Percentiles rank a stretch among this genome's conserved stretches.
Evolutionary conservation across 2,888 invertebrate species (phyloP).

Genomic region (Scrobipalpa atriplicella): DNA sequence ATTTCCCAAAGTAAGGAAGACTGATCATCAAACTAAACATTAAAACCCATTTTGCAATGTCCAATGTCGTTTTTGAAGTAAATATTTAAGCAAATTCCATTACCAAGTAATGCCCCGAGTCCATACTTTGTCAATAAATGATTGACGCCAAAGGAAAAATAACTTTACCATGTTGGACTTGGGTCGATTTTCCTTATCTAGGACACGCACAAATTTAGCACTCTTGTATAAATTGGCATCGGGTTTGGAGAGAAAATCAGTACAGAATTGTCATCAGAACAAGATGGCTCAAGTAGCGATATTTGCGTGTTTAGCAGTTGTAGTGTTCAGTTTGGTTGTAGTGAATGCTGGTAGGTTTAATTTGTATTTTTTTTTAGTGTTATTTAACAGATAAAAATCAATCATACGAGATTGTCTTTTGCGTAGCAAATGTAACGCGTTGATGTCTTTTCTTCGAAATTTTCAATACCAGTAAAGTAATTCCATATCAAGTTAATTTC

Average conservation of each 20-base stretch:
- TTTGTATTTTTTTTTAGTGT: neutral
- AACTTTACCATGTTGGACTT: neutral
- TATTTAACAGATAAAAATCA: neutral
- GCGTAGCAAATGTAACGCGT: too few relatives aligned
- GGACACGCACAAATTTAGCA: neutral
- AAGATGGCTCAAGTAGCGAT: slow-evolving; percentile 5
- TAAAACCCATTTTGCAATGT: neutral
- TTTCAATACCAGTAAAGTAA: too few relatives aligned
- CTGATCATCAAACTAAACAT: slow-evolving; percentile 6
- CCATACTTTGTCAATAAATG: neutral
- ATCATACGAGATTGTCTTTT: neutral
- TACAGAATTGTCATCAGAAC: neutral
- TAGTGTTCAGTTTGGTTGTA: neutral
- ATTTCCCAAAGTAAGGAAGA: slow-evolving; percentile 6
- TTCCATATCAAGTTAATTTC: too few relatives aligned
- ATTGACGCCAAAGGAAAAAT: neutral
- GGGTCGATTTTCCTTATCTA: neutral
- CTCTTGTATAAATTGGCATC: slow-evolving; percentile 4
- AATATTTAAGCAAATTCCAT: slow-evolving; percentile 5
- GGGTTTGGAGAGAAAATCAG: neutral
- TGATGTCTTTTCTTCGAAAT: too few relatives aligned
- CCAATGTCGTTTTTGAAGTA: neutral
- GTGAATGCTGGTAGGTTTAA: neutral
- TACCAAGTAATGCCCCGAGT: slow-evolving; percentile 3
- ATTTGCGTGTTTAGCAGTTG: neutral